Base-by-base conservation (phyloP, 2,797 vertebrate species). In the Carduelis carduelis region DNA sequence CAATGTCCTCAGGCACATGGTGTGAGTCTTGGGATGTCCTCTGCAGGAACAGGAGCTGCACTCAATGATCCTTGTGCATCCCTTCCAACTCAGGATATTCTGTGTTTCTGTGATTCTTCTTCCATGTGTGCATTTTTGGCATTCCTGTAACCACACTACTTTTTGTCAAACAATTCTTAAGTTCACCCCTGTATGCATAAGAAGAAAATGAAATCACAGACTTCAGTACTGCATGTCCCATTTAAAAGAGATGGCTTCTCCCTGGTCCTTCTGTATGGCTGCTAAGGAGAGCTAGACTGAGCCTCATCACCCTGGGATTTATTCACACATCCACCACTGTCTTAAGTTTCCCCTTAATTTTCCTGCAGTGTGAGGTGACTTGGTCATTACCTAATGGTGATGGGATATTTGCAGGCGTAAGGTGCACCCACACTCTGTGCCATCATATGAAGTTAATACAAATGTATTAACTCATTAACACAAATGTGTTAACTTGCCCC, bases 61-160 rank as follows among this genome's bases (percentile, higher is more conserved):
- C 11, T 46, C 0, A 0, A 9, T 23, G 18, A 59, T 32, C 30
- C 27, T 47, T 41, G 46, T n/a, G 9, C 2, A 1, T 35, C 26
- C 46, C 59, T 65, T 60, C 46, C 52, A 60, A 1, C 22, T n/a
- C 39, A 24, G 26, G 8, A 41, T 24, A 72, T 28, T 83, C 39
- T 52, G 35, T 35, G 28, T 60, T 76, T 68, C 23, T 53, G 49
- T 56, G 47, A 77, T n/a, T 41, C 41, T 87, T 68, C 66, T 76
- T 89, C 35, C 56, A 63, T 5, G 17, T 44, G n/a, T 26, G 11
- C 5, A 7, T 13, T 34, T 76, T 83, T 65, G 44, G 63, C 19
- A 14, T 41, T 79, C 59, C 46, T 63, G 12, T 46, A 83, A 63
- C 24, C 55, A 26, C 26, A 30, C 15, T 34, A 9, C 5, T n/a